phyloP scores from a whole-genome alignment of 2,888 invertebrate genomes.

The Diogma glabrata region DNA sequence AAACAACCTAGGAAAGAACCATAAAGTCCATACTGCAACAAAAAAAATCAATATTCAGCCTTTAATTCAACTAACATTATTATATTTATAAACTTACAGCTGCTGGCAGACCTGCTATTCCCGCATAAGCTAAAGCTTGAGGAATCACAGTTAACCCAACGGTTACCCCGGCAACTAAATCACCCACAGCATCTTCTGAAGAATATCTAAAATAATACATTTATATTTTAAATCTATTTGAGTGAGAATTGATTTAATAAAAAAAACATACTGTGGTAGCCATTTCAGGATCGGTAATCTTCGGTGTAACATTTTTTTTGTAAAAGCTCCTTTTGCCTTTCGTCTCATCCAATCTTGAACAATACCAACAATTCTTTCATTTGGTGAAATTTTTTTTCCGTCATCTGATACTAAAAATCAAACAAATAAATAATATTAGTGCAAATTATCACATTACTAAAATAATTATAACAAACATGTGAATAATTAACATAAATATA shows the following conservation, averaged over 20 bases:
- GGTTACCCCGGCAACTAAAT: conserved; percentile 82
- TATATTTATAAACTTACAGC: conserved; percentile 36
- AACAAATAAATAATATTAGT: too few species aligned
- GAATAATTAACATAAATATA: too few species aligned
- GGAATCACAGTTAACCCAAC: conserved; percentile 91
- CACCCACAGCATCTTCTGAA: conserved; percentile 61
- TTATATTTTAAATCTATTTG: neutral
- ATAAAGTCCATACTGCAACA: conserved; percentile 73
- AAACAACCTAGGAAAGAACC: conserved; percentile 88
- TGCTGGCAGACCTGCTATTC: conserved; percentile 65
- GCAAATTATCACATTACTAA: too few species aligned
- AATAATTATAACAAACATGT: too few species aligned
- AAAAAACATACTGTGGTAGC: conserved; percentile 48
- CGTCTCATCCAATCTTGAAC: conserved; percentile 35
- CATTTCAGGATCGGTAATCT: conserved; percentile 63
- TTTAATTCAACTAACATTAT: conserved; percentile 3
- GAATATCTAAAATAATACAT: conserved; percentile 42
- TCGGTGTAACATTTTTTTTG: conserved; percentile 58
- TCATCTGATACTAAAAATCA: conserved; percentile 40
- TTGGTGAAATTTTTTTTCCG: conserved; percentile 33
- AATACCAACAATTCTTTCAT: conserved; percentile 25
- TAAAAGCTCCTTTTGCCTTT: conserved; percentile 41
- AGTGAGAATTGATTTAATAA: neutral
- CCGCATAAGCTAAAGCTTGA: conserved; percentile 73
- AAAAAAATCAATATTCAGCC: neutral